phyloP scores from a whole-genome alignment of 2,888 invertebrate species.

The Chouioia cunea region DNA sequence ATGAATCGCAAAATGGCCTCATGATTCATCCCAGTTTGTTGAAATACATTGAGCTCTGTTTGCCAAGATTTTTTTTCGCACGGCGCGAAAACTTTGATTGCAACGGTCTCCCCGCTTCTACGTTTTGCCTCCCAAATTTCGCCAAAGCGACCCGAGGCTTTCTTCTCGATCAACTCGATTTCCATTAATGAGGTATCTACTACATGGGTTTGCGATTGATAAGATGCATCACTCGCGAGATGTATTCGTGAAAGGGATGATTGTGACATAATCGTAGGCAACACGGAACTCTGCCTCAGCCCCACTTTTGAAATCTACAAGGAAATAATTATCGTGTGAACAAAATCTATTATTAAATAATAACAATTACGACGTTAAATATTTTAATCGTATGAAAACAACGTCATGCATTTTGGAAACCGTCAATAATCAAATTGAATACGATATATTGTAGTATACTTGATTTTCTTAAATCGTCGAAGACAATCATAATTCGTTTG shows the following conservation, averaged over 20 bases:
- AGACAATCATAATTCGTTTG: neutral
- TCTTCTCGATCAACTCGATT: constrained; percentile 84
- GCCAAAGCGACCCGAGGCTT: constrained; percentile 93
- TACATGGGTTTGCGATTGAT: no score
- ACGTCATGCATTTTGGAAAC: no score
- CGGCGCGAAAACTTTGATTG: constrained; percentile 94
- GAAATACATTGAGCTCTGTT: constrained; percentile 93
- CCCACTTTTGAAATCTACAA: neutral
- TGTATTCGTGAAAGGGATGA: no score
- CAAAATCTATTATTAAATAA: no score
- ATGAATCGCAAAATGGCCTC: constrained; percentile 90
- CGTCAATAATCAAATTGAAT: no score
- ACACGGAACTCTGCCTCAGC: neutral
- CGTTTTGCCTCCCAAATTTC: constrained; percentile 94
- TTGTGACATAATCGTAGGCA: no score
- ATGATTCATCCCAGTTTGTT: constrained; percentile 91
- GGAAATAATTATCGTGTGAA: no score
- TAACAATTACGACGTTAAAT: no score
- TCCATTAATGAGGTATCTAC: no score
- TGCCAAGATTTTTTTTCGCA: constrained; percentile 95
- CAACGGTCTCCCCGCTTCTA: constrained; percentile 79
- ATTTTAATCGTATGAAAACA: neutral
- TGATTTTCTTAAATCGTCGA: no score
- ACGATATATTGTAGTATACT: no score
- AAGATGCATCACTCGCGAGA: no score